Percentiles rank a stretch among this genome's conserved stretches.
These are phyloP conservation scores for Hemithea aestivaria DNA, from an alignment of 2,888 invertebrate species.

Conservation along the genomic window DNA sequence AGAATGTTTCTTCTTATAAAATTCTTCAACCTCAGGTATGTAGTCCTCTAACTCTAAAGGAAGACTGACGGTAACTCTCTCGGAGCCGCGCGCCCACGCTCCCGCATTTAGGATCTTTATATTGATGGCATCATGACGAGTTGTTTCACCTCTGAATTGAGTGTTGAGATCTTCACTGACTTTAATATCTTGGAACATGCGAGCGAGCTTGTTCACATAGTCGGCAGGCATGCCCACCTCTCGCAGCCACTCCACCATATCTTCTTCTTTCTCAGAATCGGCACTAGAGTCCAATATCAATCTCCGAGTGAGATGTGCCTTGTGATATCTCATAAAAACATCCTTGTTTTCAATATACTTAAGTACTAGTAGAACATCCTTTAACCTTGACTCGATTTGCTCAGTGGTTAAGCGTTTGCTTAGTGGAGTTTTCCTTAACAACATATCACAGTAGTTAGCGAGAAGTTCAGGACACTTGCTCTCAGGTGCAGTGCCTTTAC, in stretches of 20 bases:
- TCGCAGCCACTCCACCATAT: slow-evolving; percentile 98
- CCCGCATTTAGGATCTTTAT: slow-evolving; percentile 99
- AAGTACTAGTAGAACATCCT: slow-evolving; percentile 95
- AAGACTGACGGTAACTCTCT: slow-evolving; percentile 96
- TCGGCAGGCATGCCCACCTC: slow-evolving; percentile 99
- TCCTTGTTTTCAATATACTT: slow-evolving; percentile 99
- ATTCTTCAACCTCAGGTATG: slow-evolving; percentile 99
- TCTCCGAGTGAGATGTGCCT: slow-evolving; percentile 96
- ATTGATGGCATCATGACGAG: slow-evolving; percentile 93
- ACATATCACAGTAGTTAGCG: slow-evolving; percentile 99
- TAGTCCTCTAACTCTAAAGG: slow-evolving; percentile 99
- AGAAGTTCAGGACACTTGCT: slow-evolving; percentile 99
- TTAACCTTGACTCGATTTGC: slow-evolving; percentile 95
- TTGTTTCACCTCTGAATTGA: slow-evolving; percentile 91
- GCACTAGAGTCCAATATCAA: slow-evolving; percentile 98
- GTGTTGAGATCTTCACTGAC: slow-evolving; percentile 97
- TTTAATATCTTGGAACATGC: slow-evolving; percentile 99
- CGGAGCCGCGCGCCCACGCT: slow-evolving; percentile 98
- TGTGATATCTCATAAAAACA: slow-evolving; percentile 99
- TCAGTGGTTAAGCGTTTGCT: slow-evolving; percentile 98
- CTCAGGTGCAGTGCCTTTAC: slow-evolving; percentile 89
- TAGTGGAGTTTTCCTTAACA: slow-evolving; percentile 95
- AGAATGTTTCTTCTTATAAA: slow-evolving; percentile 98
- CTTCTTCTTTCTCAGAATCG: slow-evolving; percentile 99
- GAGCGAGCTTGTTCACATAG: slow-evolving; percentile 97